Percentiles rank a stretch among this genome's conserved stretches.
Conservation (phyloP, 2,888 invertebrate genomes). For the Augochlorella aurata region DNA sequence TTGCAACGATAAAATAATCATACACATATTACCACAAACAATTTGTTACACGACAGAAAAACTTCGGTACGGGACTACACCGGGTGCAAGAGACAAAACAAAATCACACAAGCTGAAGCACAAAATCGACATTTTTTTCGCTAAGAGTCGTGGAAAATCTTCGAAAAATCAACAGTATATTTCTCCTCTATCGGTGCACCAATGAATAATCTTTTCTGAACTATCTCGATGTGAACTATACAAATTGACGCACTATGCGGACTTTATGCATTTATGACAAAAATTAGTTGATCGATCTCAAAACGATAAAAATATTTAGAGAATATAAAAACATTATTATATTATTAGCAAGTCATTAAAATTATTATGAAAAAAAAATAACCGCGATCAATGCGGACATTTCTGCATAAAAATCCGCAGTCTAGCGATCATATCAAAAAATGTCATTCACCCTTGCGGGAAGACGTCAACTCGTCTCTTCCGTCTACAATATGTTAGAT, state of each 20-base stretch:
- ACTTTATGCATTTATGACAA: no score
- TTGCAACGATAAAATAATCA: background rate
- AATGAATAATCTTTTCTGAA: background rate
- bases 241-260: background rate
- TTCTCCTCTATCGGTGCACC: background rate
- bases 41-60: slow-evolving; percentile 31
- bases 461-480: background rate
- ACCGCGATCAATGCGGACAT: no score
- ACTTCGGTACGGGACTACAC: slow-evolving; percentile 10
- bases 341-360: no score
- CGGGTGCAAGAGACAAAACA: slow-evolving; percentile 6
- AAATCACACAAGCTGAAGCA: slow-evolving; percentile 10
- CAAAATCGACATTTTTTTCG: background rate
- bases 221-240: background rate
- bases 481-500: background rate
- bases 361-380: no score
- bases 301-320: no score
- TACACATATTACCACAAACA: slow-evolving; percentile 12
- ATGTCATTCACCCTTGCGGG: background rate
- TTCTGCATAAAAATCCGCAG: no score
- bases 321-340: no score
- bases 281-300: no score
- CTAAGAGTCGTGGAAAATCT: background rate
- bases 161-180: background rate
- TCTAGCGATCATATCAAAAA: background rate